Percentiles rank a stretch among this genome's conserved stretches.
These are phyloP conservation scores for Eriosoma lanigerum DNA, from an alignment of 1,140 invertebrate genomes.

Conservation along the genomic window DNA sequence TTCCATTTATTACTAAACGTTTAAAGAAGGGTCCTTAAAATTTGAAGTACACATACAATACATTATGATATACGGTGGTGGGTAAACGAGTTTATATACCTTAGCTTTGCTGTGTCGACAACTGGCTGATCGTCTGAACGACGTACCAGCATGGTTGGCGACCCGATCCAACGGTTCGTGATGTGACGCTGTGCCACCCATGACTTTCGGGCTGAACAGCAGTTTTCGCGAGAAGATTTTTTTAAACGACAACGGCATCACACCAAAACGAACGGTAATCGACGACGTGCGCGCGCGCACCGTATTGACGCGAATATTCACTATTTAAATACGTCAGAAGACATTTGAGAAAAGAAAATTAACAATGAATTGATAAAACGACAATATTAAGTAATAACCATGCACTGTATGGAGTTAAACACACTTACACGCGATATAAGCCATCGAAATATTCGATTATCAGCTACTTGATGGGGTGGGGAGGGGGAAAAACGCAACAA, in stretches of 20 bases:
- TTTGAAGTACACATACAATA: too few species aligned
- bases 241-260: slow-evolving; percentile 47
- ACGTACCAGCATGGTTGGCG: slow-evolving; percentile 39
- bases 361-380: not conserved
- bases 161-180: slow-evolving; percentile 56
- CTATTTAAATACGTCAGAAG: slow-evolving; percentile 40
- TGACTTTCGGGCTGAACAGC: slow-evolving; percentile 50
- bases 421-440: not conserved
- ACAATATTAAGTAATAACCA: not conserved
- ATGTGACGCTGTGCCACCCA: slow-evolving; percentile 55
- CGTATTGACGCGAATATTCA: not conserved
- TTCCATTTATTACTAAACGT: too few species aligned
- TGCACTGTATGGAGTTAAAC: not conserved
- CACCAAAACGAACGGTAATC: not conserved
- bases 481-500: not conserved
- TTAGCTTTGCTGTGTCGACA: slow-evolving; percentile 54
- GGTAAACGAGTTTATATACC: too few species aligned
- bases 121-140: slow-evolving; percentile 55
- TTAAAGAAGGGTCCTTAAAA: too few species aligned
- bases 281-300: not conserved
- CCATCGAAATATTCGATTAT: not conserved
- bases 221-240: slow-evolving; percentile 46
- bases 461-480: not conserved
- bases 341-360: not conserved
- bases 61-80: too few species aligned